Evolutionary conservation across 2,113 vertebrate genomes (phyloP).

Genomic region (Loxodonta africana): DNA sequence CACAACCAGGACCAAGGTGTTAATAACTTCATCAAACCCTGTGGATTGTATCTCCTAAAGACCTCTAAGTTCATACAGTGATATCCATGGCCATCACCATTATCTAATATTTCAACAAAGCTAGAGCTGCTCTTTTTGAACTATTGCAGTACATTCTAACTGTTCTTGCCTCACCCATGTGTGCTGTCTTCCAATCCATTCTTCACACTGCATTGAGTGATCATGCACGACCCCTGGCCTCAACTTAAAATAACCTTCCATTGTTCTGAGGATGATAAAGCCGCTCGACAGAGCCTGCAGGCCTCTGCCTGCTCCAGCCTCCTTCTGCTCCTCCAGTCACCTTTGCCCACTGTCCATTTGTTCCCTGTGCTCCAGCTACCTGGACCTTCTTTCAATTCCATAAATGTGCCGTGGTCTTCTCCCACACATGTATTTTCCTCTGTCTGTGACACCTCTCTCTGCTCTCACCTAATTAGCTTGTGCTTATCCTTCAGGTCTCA

Average conservation of each 20-base stretch:
- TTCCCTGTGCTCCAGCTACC: not conserved
- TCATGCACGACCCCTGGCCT: too few relatives aligned
- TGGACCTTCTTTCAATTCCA: not conserved
- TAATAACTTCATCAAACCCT: not conserved
- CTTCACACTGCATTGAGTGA: not conserved
- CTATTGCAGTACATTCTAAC: not conserved
- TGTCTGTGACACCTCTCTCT: not conserved
- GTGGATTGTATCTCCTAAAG: not conserved
- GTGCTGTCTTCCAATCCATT: not conserved
- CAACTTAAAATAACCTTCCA: not conserved
- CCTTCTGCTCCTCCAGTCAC: too few relatives aligned
- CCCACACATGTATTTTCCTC: not conserved
- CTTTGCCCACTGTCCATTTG: not conserved
- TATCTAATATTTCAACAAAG: not conserved
- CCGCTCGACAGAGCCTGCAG: not conserved
- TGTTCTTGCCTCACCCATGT: not conserved
- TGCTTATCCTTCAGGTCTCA: not conserved
- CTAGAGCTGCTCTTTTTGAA: too few relatives aligned
- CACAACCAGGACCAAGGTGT: not conserved
- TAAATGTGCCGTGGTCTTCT: not conserved
- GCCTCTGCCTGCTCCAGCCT: not conserved
- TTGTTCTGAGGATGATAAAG: fast-evolving
- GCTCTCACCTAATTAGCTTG: not conserved
- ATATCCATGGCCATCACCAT: not conserved
- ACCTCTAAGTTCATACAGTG: too few relatives aligned